Conservation (phyloP, 1,140 invertebrate species). For the Drosophila suzukii region DNA sequence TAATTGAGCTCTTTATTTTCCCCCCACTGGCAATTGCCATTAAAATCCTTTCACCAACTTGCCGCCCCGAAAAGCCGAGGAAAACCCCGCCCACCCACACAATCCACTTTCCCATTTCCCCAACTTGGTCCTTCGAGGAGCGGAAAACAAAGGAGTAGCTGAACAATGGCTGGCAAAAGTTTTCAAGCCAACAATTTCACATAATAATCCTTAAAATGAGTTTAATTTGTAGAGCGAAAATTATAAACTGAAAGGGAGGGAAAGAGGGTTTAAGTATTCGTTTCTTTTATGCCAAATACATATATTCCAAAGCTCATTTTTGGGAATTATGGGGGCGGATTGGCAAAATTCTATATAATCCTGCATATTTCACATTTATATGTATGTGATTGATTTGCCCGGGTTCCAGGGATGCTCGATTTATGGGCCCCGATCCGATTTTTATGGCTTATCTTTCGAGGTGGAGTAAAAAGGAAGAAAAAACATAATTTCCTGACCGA, state of each 20-base stretch:
- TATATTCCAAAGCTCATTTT: slow-evolving; percentile 20
- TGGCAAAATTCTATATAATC: slow-evolving; percentile 25
- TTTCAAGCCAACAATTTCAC: slow-evolving; percentile 74
- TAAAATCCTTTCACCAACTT: slow-evolving; percentile 29
- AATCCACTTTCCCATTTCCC: slow-evolving; percentile 7
- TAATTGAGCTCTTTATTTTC: slow-evolving; percentile 62
- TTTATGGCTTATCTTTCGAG: slow-evolving; percentile 78
- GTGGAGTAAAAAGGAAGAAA: slow-evolving; percentile 45
- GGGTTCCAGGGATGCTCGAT: slow-evolving; percentile 51
- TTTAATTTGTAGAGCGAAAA: slow-evolving; percentile 81
- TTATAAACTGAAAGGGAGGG: slow-evolving; percentile 47
- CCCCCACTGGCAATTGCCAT: slow-evolving; percentile 9
- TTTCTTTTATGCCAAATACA: slow-evolving; percentile 24
- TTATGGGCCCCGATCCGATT: slow-evolving; percentile 69
- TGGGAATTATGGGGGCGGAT: slow-evolving; percentile 16
- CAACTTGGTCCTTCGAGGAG: slow-evolving; percentile 1
- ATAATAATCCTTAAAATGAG: slow-evolving; percentile 84
- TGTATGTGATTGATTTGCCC: slow-evolving; percentile 66
- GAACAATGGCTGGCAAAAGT: slow-evolving; percentile 61
- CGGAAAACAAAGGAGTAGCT: slow-evolving; percentile 33
- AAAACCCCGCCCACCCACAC: slow-evolving; percentile 8
- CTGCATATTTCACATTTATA: slow-evolving; percentile 53
- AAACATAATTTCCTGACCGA: slow-evolving; percentile 76
- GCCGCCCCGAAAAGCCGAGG: slow-evolving; percentile 1
- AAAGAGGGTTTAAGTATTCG: slow-evolving; percentile 4